Percentiles rank a stretch among this genome's conserved stretches.
Evolutionary conservation across 2,888 invertebrate genomes (phyloP).

Genomic region (Rhagonycha lutea): DNA sequence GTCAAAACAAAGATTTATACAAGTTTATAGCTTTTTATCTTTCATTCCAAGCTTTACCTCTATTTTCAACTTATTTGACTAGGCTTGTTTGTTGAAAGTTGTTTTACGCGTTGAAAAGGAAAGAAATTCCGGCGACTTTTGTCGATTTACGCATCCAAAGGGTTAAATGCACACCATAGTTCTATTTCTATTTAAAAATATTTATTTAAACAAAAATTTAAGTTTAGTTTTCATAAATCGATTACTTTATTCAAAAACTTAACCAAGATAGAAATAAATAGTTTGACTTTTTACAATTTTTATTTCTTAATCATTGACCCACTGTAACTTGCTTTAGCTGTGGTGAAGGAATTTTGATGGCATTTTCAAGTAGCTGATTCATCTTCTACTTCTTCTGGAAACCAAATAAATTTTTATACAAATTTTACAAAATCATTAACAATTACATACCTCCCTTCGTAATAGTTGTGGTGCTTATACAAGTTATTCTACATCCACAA

Average conservation of each 20-base stretch:
- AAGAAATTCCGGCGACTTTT: too few species aligned
- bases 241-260: not conserved
- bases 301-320: too few species aligned
- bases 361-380: not conserved
- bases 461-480: conserved; percentile 61
- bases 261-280: not conserved
- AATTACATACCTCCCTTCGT: conserved; percentile 6
- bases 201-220: not conserved
- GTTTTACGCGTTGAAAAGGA: too few species aligned
- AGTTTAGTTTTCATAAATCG: not conserved
- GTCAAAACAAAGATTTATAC: too few species aligned
- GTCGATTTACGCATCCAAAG: too few species aligned
- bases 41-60: too few species aligned
- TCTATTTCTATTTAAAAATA: too few species aligned
- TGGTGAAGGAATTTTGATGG: not conserved
- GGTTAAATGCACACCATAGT: too few species aligned
- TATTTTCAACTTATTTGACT: too few species aligned
- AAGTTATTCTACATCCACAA: conserved; percentile 75
- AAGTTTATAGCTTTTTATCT: too few species aligned
- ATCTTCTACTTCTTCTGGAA: not conserved
- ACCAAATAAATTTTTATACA: not conserved
- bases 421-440: not conserved
- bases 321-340: not conserved
- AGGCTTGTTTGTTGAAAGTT: too few species aligned
- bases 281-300: too few species aligned